phyloP scores from a whole-genome alignment of 2,797 vertebrate genomes.

The Pangasius djambal region DNA sequence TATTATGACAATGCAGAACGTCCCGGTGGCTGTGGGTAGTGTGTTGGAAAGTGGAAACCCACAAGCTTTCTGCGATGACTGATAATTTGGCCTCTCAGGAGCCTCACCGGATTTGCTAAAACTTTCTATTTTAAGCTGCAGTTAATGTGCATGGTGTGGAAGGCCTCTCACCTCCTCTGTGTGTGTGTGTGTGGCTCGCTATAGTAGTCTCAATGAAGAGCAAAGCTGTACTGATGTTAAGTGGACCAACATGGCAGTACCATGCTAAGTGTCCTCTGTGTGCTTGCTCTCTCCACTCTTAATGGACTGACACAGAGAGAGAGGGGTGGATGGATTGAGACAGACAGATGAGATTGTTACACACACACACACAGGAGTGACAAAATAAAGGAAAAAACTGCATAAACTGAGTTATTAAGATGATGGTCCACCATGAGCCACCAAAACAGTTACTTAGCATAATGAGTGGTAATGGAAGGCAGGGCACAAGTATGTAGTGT shows the following conservation, averaged over 20 bases:
- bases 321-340: background rate
- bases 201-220: slow-evolving; percentile 36
- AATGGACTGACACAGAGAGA: background rate
- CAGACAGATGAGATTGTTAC: background rate
- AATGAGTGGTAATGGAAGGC: background rate
- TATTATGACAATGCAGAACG: slow-evolving; percentile 10
- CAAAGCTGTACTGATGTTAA: slow-evolving; percentile 37
- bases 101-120: slow-evolving; percentile 49
- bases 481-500: background rate
- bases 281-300: background rate
- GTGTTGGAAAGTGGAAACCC: slow-evolving; percentile 20
- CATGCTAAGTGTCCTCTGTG: slow-evolving; percentile 38
- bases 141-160: slow-evolving; percentile 46
- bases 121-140: slow-evolving; percentile 51
- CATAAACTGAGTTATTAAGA: background rate
- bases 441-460: background rate
- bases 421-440: background rate
- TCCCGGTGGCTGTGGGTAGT: background rate
- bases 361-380: background rate
- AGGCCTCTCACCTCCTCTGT: slow-evolving; percentile 33
- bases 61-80: slow-evolving; percentile 44
- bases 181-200: slow-evolving; percentile 16
- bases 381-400: background rate
- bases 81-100: slow-evolving; percentile 48
- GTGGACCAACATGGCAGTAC: slow-evolving; percentile 27